A percentile compares a stretch with the other conserved stretches of the same genome.
Conservation (phyloP, 2,797 vertebrate species). For the Premnoplex brunnescens region DNA sequence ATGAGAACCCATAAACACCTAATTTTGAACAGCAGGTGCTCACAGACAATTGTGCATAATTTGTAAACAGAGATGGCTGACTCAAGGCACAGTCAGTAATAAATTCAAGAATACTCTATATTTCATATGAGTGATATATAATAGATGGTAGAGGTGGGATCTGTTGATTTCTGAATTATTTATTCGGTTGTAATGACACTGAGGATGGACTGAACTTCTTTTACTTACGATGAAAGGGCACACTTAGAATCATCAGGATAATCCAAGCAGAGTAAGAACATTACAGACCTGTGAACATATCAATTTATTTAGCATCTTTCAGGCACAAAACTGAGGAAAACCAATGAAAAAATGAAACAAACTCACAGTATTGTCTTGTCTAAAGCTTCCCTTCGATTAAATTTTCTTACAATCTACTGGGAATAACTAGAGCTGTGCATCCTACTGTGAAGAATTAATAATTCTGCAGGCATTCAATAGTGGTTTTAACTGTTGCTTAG, state of each 20-base stretch:
- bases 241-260: slow-evolving; percentile 67
- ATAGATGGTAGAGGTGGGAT: neutral
- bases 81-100: neutral
- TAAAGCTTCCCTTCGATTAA: neutral
- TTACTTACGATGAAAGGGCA: slow-evolving; percentile 69
- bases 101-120: neutral
- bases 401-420: neutral
- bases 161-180: neutral
- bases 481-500: neutral
- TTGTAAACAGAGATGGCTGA: neutral
- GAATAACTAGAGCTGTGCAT: neutral
- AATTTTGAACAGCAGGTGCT: neutral
- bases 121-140: neutral
- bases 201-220: neutral
- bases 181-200: neutral
- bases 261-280: slow-evolving; percentile 74
- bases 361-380: neutral
- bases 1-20: neutral
- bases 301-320: neutral
- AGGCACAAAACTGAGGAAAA: neutral
- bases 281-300: slow-evolving; percentile 67
- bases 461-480: neutral
- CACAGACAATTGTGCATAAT: neutral
- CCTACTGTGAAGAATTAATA: neutral
- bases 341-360: neutral